phyloP scores from a whole-genome alignment of 2,888 invertebrate genomes.

The Drosophila ustulata region DNA sequence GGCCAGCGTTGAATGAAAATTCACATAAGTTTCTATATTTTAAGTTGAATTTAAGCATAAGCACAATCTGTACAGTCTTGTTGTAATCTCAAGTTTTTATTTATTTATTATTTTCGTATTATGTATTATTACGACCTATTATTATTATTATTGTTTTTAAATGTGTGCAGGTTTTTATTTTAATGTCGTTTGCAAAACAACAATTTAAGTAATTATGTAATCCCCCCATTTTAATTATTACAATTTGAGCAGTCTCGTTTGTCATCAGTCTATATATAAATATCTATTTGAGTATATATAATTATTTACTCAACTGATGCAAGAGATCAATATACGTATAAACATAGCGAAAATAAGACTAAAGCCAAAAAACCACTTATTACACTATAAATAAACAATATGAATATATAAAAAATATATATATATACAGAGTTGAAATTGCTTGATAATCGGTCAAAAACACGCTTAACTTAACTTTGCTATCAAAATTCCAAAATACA shows the following conservation, averaged over 20 bases:
- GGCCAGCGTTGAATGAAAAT: constrained; percentile 54
- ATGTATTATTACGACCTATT: constrained; percentile 37
- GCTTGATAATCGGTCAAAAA: constrained; percentile 75
- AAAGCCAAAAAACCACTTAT: constrained; percentile 74
- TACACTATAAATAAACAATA: constrained; percentile 52
- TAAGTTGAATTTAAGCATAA: constrained; percentile 46
- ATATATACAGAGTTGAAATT: constrained; percentile 69
- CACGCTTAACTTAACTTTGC: constrained; percentile 60
- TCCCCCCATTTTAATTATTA: constrained; percentile 28
- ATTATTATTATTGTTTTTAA: constrained; percentile 28
- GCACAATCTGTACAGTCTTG: constrained; percentile 70
- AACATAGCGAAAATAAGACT: constrained; percentile 71
- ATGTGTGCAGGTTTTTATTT: constrained; percentile 56
- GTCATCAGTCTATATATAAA: constrained; percentile 21
- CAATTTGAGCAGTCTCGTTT: constrained; percentile 29
- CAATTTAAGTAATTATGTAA: constrained; percentile 53
- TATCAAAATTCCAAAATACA: constrained; percentile 34
- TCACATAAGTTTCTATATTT: constrained; percentile 40
- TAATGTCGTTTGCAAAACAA: constrained; percentile 76
- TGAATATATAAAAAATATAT: constrained; percentile 33
- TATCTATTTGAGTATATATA: constrained; percentile 23
- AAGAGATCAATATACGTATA: constrained; percentile 49
- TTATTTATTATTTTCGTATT: constrained; percentile 67
- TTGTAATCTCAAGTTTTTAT: constrained; percentile 70
- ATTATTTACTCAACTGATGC: constrained; percentile 40